Conservation (phyloP, 2,113 vertebrate species). For the Thunnus thynnus region DNA sequence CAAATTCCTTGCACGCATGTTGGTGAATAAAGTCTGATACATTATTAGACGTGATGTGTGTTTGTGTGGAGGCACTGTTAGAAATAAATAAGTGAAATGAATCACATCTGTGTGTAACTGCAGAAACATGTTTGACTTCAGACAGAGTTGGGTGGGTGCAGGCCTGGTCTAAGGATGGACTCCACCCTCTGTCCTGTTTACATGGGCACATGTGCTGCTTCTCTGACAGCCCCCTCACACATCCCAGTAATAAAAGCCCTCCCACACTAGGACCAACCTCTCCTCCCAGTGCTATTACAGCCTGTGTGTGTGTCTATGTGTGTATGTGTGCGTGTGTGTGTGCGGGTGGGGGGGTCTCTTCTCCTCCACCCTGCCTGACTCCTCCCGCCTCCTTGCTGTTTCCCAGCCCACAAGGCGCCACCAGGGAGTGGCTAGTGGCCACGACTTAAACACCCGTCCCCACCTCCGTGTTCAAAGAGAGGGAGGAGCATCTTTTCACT, state of each 20-base stretch:
- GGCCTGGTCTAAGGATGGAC: constrained; percentile 45
- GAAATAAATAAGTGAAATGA: neutral
- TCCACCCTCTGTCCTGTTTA: constrained; percentile 80
- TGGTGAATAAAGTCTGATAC: no score
- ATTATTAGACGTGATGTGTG: no score
- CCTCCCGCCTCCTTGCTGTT: constrained; percentile 69
- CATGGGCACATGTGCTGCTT: constrained; percentile 76
- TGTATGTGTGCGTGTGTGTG: neutral
- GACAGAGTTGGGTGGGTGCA: neutral
- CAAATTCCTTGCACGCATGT: no score
- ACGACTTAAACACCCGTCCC: constrained; percentile 64
- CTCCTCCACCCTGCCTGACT: constrained; percentile 56
- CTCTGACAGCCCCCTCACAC: constrained; percentile 72
- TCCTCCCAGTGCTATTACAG: constrained; percentile 67
- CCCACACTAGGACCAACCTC: constrained; percentile 67
- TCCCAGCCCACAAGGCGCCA: constrained; percentile 70
- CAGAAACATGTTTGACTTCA: neutral
- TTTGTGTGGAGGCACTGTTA: neutral
- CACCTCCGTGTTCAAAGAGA: constrained; percentile 29
- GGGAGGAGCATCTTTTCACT: fast-evolving
- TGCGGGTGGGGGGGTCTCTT: neutral
- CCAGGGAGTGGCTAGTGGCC: constrained; percentile 80
- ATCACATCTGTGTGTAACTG: neutral
- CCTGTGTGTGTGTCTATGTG: constrained; percentile 39
- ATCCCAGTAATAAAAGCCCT: constrained; percentile 64